Evolutionary conservation across 2,888 invertebrate species (phyloP).

Genomic region (Ormyrus labotus): DNA sequence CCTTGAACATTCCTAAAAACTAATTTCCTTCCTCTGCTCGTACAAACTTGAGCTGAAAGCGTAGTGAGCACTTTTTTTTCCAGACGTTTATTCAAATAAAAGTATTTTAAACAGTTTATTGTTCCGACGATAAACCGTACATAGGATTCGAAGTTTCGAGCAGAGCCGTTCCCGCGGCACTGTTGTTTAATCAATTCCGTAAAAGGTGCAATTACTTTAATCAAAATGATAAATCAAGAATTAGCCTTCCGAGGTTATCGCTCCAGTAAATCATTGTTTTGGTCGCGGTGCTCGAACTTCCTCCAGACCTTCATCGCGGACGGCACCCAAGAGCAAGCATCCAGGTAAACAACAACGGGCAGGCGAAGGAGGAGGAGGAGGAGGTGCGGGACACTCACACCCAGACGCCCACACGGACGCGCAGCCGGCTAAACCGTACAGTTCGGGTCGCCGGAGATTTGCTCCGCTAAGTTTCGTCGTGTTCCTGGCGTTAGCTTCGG

Average conservation of each 20-base stretch:
- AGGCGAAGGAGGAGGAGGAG: constrained; percentile 51
- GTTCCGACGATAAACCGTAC: too few relatives aligned
- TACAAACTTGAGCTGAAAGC: too few relatives aligned
- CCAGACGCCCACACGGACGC: constrained; percentile 66
- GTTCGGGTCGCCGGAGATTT: constrained; percentile 68
- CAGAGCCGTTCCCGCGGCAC: too few relatives aligned
- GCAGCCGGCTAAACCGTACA: constrained; percentile 56
- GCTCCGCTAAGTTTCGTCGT: constrained; percentile 67
- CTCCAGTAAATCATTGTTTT: constrained; percentile 10
- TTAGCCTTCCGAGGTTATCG: background rate
- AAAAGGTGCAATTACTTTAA: background rate
- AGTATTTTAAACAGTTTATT: too few relatives aligned
- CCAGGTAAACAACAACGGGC: constrained; percentile 57
- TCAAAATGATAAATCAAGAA: background rate
- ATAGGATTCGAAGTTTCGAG: too few relatives aligned
- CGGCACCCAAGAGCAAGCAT: constrained; percentile 20
- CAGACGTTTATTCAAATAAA: too few relatives aligned
- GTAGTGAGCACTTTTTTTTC: too few relatives aligned
- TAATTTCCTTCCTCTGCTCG: too few relatives aligned
- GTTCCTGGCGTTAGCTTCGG: constrained; percentile 48
- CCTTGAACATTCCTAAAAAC: too few relatives aligned
- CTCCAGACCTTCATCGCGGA: background rate
- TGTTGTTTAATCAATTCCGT: background rate
- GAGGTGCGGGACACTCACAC: constrained; percentile 56
- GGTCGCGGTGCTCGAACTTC: background rate